Evolutionary conservation across 2,888 invertebrate species (phyloP), one percentile per base, ranked within the genome.

Genomic region (Phortica okadai): DNA sequence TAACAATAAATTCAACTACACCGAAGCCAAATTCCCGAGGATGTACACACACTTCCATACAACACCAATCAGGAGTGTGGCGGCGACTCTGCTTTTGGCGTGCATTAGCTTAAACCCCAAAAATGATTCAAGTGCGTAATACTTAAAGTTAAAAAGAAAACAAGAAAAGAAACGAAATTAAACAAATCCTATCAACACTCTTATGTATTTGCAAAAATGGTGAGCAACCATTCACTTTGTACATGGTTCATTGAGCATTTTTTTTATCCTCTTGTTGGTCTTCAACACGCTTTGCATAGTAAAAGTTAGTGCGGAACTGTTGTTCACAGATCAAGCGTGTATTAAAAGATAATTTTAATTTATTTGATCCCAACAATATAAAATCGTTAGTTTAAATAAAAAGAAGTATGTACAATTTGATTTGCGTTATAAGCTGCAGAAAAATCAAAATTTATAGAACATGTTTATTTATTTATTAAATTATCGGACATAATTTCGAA

Each of bases 401-500:
- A 11, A 33, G 50, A 70, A 85, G 81, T 85, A 87, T 84, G 85
- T 85, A 86, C 85, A 83, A 88, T 84, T 88, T 45, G 7, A 10
- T 45, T 45, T 45, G 45, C 6, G 6, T 8, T 45, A 45, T 6
- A 6, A 45, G 45, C 7, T 45, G 45, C 6, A 10, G 10, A 45
- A 6, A 45, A 45, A 10, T 45, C 45, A 45, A 45, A 21, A 21
- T 21, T 21, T 21, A 21, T 21, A 21, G 21, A 21, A 21, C 21
- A 21, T 21, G 21, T 21, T 21, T 21, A 45, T 45, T 45, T 59
- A 21, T 45, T 10, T 10, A 45, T 76, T 73, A 81, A 70, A 42
- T 74, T 82, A 86, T 76, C 83, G 85, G 8, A 89, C 90, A 81
- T 89, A 91, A 92, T 94, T 95, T 91, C 95, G 95, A 84, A 96